Percentiles rank a stretch among this genome's conserved stretches.
phyloP scores from a whole-genome alignment of 2,113 vertebrate genomes.

The Harpagus bidentatus region DNA sequence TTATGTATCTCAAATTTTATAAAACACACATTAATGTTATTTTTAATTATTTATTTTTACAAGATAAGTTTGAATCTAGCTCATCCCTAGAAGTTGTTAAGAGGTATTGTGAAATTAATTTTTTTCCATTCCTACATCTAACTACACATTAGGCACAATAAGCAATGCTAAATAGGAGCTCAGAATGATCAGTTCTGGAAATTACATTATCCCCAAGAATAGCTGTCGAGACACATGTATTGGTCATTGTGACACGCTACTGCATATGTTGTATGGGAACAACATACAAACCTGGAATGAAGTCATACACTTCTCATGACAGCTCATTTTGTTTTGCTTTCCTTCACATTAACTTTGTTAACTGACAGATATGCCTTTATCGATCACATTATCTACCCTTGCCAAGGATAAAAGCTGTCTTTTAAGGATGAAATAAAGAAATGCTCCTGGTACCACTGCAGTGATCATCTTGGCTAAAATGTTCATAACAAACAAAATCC shows the following conservation, averaged over 20 bases:
- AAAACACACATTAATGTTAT: background rate
- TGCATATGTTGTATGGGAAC: background rate
- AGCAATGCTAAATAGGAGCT: background rate
- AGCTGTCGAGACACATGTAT: background rate
- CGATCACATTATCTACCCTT: background rate
- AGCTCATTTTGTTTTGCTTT: background rate
- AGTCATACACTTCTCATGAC: background rate
- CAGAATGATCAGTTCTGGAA: background rate
- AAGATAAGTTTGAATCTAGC: background rate
- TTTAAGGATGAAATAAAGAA: background rate
- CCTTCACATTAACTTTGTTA: background rate
- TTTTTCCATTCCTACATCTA: background rate
- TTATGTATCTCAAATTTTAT: rapidly evolving
- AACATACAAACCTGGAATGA: background rate
- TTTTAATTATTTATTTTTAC: background rate
- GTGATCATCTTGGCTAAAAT: background rate
- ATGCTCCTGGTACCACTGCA: background rate
- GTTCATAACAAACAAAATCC: background rate
- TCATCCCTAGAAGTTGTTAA: background rate
- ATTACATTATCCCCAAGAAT: background rate
- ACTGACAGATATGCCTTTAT: background rate
- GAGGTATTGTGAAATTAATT: background rate
- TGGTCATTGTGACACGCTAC: background rate
- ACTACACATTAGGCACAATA: background rate
- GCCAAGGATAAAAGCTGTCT: background rate